Percentiles rank a stretch among this genome's conserved stretches.
Conservation (phyloP, 2,888 invertebrate genomes). For the Argyresthia goedartella region DNA sequence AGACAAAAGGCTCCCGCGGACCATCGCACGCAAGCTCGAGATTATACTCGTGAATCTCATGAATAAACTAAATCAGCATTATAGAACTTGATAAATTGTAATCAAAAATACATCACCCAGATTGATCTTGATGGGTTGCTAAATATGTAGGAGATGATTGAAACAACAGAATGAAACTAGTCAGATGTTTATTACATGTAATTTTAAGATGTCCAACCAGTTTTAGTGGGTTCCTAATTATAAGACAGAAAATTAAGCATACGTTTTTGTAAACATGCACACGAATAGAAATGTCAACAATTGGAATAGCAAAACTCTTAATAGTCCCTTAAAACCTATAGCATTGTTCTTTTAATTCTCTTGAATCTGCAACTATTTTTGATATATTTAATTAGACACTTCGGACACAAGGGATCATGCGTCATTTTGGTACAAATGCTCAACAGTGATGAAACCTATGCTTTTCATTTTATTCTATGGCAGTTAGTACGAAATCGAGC, state of each 20-base stretch:
- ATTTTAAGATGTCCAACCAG: conserved; percentile 39
- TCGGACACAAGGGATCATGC: too few species aligned
- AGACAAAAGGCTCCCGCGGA: too few species aligned
- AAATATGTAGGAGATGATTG: not conserved
- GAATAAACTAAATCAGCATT: too few species aligned
- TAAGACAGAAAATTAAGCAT: conserved; percentile 43
- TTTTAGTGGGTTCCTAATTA: conserved; percentile 43
- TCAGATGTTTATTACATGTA: conserved; percentile 56
- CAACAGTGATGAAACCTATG: too few species aligned
- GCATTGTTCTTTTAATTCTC: not conserved
- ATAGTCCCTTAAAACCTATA: conserved; percentile 1
- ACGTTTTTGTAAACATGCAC: conserved; percentile 22
- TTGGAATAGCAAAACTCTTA: not conserved
- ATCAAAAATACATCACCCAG: too few species aligned
- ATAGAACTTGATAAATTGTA: too few species aligned
- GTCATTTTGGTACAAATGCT: too few species aligned
- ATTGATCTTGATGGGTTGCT: not conserved
- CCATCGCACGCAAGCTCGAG: too few species aligned
- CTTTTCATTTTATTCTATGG: too few species aligned
- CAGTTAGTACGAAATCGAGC: too few species aligned
- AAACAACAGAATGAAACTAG: conserved; percentile 25
- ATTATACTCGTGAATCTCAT: too few species aligned
- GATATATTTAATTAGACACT: not conserved
- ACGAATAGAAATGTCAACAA: conserved; percentile 1
- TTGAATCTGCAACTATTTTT: not conserved